Conservation (phyloP, 2,113 vertebrate species). For the Strix uralensis region DNA sequence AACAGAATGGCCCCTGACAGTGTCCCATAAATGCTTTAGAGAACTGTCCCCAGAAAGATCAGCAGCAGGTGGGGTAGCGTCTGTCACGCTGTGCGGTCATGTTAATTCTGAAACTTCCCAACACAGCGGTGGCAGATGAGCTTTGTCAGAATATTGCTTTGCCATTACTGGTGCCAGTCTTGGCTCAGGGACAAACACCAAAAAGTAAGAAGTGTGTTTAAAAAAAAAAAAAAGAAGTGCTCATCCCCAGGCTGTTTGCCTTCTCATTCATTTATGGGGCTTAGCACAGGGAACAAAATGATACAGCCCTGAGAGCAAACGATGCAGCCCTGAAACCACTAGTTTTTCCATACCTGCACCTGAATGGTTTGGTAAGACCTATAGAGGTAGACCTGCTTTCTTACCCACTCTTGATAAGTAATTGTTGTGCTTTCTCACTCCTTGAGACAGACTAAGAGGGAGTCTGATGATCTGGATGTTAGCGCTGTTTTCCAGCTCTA, state of each 20-base stretch:
- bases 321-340: neutral
- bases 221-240: neutral
- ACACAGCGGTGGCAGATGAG: neutral
- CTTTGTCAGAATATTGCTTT: neutral
- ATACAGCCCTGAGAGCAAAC: neutral
- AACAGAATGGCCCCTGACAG: neutral
- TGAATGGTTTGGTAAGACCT: neutral
- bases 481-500: neutral
- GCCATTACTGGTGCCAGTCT: neutral
- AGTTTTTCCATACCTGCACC: neutral
- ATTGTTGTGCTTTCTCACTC: neutral
- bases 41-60: neutral
- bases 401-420: neutral
- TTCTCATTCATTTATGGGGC: neutral
- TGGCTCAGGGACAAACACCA: neutral
- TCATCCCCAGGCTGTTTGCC: neutral
- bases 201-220: neutral
- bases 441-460: neutral
- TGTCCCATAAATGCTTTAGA: neutral
- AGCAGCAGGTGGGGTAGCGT: neutral
- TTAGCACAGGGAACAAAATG: neutral
- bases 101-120: neutral
- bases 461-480: neutral
- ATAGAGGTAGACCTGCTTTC: neutral
- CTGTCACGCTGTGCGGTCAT: accelerated